These are phyloP conservation scores for Pseudococcus viburni DNA, from an alignment of 2,888 invertebrate species.

Conservation along the genomic window DNA sequence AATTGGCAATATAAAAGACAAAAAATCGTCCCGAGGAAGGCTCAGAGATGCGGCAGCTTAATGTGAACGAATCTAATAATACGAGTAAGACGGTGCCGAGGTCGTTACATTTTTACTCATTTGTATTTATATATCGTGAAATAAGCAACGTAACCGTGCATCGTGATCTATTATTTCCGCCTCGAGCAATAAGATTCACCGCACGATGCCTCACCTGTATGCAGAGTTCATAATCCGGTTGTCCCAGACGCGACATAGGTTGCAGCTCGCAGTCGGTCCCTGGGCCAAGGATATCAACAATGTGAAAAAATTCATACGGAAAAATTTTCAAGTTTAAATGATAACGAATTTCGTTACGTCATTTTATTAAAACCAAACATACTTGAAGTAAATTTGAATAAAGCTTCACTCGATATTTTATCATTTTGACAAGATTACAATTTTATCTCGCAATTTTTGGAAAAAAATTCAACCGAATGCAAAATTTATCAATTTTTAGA, in stretches of 20 bases:
- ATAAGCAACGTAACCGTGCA: background rate
- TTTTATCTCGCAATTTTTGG: no score
- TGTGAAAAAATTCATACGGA: background rate
- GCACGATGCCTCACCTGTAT: background rate
- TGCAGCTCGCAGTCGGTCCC: background rate
- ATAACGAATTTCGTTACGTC: background rate
- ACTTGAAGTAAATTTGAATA: no score
- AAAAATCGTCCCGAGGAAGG: background rate
- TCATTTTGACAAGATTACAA: no score
- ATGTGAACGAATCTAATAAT: background rate
- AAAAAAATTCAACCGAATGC: no score
- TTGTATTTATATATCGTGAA: background rate
- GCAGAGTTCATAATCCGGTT: background rate
- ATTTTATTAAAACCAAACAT: no score
- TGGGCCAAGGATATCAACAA: conserved; percentile 28
- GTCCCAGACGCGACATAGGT: background rate
- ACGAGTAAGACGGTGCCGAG: background rate
- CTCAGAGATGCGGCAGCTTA: background rate
- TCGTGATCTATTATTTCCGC: conserved; percentile 30
- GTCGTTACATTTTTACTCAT: background rate
- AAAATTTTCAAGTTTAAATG: background rate
- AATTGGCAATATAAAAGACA: background rate
- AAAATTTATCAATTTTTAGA: no score
- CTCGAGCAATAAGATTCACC: background rate
- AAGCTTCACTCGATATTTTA: no score